Conservation (phyloP, 2,113 vertebrate species). For the Percina caprodes region DNA sequence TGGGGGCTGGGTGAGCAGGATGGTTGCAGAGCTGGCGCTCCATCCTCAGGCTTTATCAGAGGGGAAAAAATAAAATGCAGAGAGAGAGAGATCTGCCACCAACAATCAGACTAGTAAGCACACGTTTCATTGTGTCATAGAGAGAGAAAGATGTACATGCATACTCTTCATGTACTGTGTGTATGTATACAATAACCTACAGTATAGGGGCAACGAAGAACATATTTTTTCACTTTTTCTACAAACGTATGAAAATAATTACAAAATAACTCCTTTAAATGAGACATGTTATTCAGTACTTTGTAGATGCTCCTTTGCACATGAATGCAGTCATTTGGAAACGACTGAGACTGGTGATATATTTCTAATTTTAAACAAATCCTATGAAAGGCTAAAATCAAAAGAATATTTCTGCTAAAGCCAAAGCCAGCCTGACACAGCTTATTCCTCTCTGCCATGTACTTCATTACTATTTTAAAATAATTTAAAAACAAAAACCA, state of each 20-base stretch:
- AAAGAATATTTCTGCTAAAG: not conserved
- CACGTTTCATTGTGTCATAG: slow-evolving; percentile 18
- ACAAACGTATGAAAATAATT: not conserved
- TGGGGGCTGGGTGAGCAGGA: slow-evolving; percentile 57
- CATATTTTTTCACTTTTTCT: not conserved
- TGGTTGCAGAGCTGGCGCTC: slow-evolving; percentile 39
- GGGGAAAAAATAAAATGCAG: slow-evolving; percentile 54
- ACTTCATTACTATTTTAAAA: not conserved
- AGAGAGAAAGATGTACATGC: not conserved
- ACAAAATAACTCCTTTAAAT: not conserved
- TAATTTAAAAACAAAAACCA: not conserved
- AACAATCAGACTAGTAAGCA: slow-evolving; percentile 66
- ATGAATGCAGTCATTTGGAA: not conserved
- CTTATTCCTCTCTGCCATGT: too few species aligned
- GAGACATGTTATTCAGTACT: not conserved
- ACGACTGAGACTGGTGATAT: not conserved
- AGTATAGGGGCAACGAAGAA: not conserved
- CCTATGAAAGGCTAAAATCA: not conserved
- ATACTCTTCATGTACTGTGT: not conserved
- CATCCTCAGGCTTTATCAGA: slow-evolving; percentile 77
- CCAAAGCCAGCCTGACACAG: too few species aligned
- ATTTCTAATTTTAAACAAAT: not conserved
- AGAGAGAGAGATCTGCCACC: slow-evolving; percentile 75
- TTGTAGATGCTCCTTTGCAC: not conserved
- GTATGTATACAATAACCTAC: not conserved